Base-by-base conservation (phyloP, 2,113 vertebrate genomes). In the Crotalus viridis region DNA sequence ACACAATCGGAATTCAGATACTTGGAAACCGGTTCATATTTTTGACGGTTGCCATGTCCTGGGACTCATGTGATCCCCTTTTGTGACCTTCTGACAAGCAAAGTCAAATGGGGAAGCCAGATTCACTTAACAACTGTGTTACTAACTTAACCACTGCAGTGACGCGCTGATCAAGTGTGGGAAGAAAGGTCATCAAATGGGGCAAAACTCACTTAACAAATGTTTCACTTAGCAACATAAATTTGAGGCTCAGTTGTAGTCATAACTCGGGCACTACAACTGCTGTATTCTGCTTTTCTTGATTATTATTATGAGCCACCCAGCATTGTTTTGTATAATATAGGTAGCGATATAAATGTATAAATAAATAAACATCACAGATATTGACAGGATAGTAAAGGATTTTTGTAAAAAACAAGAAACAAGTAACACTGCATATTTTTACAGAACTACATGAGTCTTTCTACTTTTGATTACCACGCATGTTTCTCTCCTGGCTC, bases 381-480 rank as follows among this genome's bases (percentile, higher is more conserved):
- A 69, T n/a, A 13, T 15, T 69, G 28, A n/a, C 10, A 64, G 61
- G 28, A 69, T 6, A 33, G 28, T 6, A 69, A 69, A 69, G 61
- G 12, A n/a, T 13, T 69, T n/a, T n/a, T n/a, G 12, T n/a, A n/a
- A n/a, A 69, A 24, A 89, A 28, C 24, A 93, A 13, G 0, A 52
- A 93, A 93, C 15, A 43, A 69, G 46, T 5, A 89, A 86, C 56
- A 93, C 95, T 95, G 95, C 56, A 90, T 61, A 95, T 93, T 28
- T 89, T 88, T 95, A 22, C 54, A 92, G 92, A 9, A 88, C 90
- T 17, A 59, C 22, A 15, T 92, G 91, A 52, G 90, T 46, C 89
- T 22, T 91, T 10, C 21, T 33, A 90, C 43, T 91, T 2, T 64
- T 69, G 26, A 5, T 28, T 91, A 64, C 2, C 48, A 6, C 59